Evolutionary conservation across 1,140 invertebrate genomes (phyloP), one percentile per base, ranked within the genome.

Genomic region (Thalassaphorura encarpata): DNA sequence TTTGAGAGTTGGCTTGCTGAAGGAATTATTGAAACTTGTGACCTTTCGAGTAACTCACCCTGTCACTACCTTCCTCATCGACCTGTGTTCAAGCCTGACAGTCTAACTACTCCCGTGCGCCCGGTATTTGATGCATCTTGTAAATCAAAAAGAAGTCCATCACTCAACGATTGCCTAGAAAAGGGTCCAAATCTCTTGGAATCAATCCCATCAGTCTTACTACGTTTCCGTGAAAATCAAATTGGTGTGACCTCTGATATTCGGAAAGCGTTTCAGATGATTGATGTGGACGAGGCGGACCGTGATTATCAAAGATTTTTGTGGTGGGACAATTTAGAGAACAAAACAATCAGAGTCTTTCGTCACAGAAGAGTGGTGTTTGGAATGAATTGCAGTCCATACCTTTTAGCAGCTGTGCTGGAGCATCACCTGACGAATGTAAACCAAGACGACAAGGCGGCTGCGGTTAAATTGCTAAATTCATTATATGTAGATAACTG

Each of bases 181-280:
- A 68, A 66, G 24, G 70, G 69, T 23, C 55, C 56, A 5, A 73
- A 73, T 63, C 58, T 74, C 0, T 66, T 72, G 6, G 69, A 73
- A 52, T 23, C 60, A 1, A 69, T 73, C 16, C 66, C 69, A 6
- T 42, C 58, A n/a, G 52, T 73, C 26, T 39, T 73, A 26, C 19
- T 69, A 21, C 48, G 61, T 8, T 75, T 75, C 63, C 54, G 70
- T 53, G 63, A 13, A 58, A 36, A 36, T 11, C 11, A 36, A 36
- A 36, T 36, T 36, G 33, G 45, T 13, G 24, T 47, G 4, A 27
- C 26, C 19, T 5, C 45, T 8, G 45, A 47, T 18, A 47, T 47
- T 18, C 45, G 45, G 4, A 47, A 47, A 27, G 45, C 45, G 3
- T 47, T 47, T 18, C 45, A 8, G 4, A 47, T 47, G 45, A 47